Evolutionary conservation across 2,113 vertebrate genomes (phyloP).

Genomic region (Eleginops maclovinus): DNA sequence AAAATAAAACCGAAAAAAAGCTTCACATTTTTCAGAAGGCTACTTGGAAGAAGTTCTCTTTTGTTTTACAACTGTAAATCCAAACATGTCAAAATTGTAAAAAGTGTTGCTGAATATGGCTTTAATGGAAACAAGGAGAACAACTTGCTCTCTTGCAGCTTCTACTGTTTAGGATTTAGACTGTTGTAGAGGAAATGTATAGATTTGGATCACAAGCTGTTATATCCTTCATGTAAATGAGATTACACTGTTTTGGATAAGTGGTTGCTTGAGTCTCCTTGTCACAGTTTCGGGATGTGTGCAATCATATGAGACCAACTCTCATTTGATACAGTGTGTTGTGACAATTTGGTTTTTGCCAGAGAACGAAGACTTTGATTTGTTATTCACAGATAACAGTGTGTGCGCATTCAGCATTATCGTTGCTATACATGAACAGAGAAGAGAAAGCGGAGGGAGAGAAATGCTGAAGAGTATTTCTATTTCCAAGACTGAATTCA

Average conservation of each 20-base stretch:
- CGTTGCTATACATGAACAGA: slow-evolving; percentile 18
- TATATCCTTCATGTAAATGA: background rate
- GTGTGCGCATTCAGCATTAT: slow-evolving; percentile 28
- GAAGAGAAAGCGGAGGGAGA: background rate
- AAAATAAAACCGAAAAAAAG: background rate
- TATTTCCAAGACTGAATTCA: slow-evolving; percentile 21
- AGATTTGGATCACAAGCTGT: background rate
- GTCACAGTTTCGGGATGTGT: slow-evolving; percentile 32
- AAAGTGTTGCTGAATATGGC: background rate
- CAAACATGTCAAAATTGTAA: background rate
- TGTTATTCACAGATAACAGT: slow-evolving; percentile 37
- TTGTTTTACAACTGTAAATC: background rate
- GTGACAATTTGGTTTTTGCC: slow-evolving; percentile 10
- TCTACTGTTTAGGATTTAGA: background rate
- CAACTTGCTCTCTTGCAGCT: background rate
- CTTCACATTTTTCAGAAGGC: no score
- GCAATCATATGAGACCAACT: slow-evolving; percentile 26
- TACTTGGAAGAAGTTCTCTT: no score
- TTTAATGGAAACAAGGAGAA: background rate
- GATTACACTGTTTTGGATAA: slow-evolving; percentile 9
- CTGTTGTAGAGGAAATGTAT: background rate
- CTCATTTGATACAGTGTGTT: slow-evolving; percentile 1
- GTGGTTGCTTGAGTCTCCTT: background rate
- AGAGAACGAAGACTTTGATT: slow-evolving; percentile 14
- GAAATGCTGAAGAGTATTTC: slow-evolving; percentile 14